Evolutionary conservation across 2,888 invertebrate genomes (phyloP), one percentile per base, ranked within the genome.

Genomic region (Drosophila ezoana): DNA sequence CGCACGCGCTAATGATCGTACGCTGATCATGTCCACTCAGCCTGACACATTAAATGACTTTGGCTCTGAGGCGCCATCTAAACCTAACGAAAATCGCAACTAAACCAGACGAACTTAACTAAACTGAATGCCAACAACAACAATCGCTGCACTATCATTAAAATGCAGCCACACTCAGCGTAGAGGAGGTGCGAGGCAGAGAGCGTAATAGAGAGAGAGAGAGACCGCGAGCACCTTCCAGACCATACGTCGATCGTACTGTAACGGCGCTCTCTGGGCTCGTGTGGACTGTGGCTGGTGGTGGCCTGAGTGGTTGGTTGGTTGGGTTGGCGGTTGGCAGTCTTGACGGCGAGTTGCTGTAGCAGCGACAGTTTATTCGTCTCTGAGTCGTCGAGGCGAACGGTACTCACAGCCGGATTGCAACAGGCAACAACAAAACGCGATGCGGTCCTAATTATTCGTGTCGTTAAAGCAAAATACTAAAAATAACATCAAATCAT

Each of bases 291-390:
- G 47, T 4, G 33, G n/a, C 40, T 40, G 40, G 23, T 51, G 51
- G 14, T 40, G 48, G 8, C 45, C 28, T 8, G 28, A 28, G 28
- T 49, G 35, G 49, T 40, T 56, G 13, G 59, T 8, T 49, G 35
- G 49, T 40, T 56, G 13, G 59, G 54, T 52, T 54, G 28, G 16
- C 53, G 13, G 14, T 2, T 35, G 43, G 40, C 72, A 83, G 86
- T 81, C 87, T 88, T 84, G 74, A 72, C 87, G 86, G 83, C 74
- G 79, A 81, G 81, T 81, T 57, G 75, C 72, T 56, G 60, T 63
- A 59, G 62, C 78, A 73, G 49, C 72, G 61, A 44, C 59, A 72
- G 64, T 79, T 87, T 79, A 89, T 89, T 89, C 89, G 89, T 85
- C 67, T 82, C 78, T 79, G 74, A 73, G 73, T 72, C 74, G 76